These are phyloP conservation scores for Trypoxylus dichotomus DNA, from an alignment of 1,140 invertebrate genomes.

Conservation along the genomic window DNA sequence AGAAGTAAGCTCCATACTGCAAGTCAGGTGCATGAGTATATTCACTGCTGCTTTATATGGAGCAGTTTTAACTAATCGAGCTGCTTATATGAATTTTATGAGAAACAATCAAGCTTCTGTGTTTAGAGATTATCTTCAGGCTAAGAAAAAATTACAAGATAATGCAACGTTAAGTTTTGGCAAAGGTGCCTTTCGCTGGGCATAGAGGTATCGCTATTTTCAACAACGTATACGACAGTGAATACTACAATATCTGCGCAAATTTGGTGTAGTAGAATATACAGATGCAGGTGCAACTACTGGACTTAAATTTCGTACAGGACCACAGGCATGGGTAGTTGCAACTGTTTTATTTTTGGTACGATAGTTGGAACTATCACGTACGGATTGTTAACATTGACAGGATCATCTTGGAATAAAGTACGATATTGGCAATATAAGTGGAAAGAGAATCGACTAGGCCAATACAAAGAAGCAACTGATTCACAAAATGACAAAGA, in stretches of 20 bases:
- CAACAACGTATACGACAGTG: conserved; percentile 62
- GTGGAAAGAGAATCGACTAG: conserved; percentile 51
- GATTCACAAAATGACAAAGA: conserved; percentile 39
- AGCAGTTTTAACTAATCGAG: conserved; percentile 60
- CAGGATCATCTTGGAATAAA: conserved; percentile 59
- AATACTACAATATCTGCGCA: conserved; percentile 63
- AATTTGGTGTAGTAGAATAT: conserved; percentile 68
- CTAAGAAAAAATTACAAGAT: conserved; percentile 71
- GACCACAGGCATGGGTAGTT: conserved; percentile 64
- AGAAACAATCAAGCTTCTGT: conserved; percentile 71
- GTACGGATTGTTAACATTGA: conserved; percentile 54
- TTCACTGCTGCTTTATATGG: conserved; percentile 65
- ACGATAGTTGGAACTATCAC: conserved; percentile 56
- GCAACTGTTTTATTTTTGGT: conserved; percentile 61
- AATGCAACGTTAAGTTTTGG: conserved; percentile 64
- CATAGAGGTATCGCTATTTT: conserved; percentile 66
- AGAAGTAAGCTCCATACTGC: conserved; percentile 62
- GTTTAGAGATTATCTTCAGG: conserved; percentile 67
- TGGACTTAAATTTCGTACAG: conserved; percentile 64
- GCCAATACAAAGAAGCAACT: conserved; percentile 46
- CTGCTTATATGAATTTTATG: conserved; percentile 68
- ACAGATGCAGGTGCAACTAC: conserved; percentile 62
- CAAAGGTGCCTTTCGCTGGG: conserved; percentile 69
- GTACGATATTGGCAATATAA: conserved; percentile 58
- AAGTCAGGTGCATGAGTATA: conserved; percentile 58